phyloP scores from a whole-genome alignment of 2,888 invertebrate genomes.

The Mantis religiosa region DNA sequence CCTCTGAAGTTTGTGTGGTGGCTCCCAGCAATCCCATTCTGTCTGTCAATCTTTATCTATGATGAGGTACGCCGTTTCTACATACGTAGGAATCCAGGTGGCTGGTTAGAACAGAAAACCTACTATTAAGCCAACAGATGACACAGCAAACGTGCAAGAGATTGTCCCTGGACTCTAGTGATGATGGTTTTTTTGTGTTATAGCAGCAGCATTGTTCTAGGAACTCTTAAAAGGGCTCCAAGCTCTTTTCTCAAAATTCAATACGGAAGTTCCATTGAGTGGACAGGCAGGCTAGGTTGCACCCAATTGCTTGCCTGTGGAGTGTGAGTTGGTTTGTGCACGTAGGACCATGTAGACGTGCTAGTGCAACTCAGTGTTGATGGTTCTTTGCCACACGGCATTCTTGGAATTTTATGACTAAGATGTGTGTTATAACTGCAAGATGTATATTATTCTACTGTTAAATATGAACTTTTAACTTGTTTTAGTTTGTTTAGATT shows the following conservation, averaged over 20 bases:
- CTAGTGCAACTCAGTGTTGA: conserved; percentile 32
- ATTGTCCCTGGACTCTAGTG: conserved; percentile 25
- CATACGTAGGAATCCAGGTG: conserved; percentile 95
- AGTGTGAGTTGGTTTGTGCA: conserved; percentile 27
- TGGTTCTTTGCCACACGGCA: conserved; percentile 30
- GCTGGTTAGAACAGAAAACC: conserved; percentile 98
- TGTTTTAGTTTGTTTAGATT: conserved; percentile 33
- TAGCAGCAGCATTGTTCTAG: conserved; percentile 32
- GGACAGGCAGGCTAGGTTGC: conserved; percentile 23
- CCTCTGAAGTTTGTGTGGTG: conserved; percentile 99
- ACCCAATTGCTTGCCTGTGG: conserved; percentile 11
- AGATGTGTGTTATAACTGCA: conserved; percentile 34
- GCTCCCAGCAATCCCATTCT: conserved; percentile 97
- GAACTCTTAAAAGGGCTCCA: conserved; percentile 27
- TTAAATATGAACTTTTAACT: conserved; percentile 35
- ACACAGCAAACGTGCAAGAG: conserved; percentile 16
- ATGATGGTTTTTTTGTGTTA: conserved; percentile 26
- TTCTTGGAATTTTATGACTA: conserved; percentile 33
- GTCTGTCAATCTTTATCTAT: conserved; percentile 97
- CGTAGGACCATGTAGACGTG: conserved; percentile 31
- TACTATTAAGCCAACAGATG: conserved; percentile 72
- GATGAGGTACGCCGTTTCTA: conserved; percentile 97
- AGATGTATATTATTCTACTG: conserved; percentile 36
- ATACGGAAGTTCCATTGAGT: conserved; percentile 21
- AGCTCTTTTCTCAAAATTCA: conserved; percentile 21